Evolutionary conservation across 1,140 invertebrate species (phyloP), one percentile per base, ranked within the genome.

Genomic region (Trichonephila clavipes): DNA sequence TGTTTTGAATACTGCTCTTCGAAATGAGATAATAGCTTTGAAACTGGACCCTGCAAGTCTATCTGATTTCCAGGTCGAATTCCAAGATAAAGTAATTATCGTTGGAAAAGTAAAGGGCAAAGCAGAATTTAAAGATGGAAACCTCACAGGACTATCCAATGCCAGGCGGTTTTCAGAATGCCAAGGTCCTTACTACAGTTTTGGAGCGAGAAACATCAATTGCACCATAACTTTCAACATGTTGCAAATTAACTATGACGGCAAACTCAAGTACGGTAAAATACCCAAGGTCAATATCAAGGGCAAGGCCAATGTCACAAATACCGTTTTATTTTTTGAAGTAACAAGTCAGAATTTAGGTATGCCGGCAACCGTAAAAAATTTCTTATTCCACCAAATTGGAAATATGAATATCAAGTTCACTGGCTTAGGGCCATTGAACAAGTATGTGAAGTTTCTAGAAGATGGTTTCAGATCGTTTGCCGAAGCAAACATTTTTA

Each of bases 61-160:
- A 18, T 21, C 44, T 34, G 94, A 87, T 34, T 94, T 94, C 59
- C 16, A 16, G 8, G 90, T 89, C 28, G 89, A 94, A 62, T 94
- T 94, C 24, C 7, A 90, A 28, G 89, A 94, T 59, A 90, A 94
- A 77, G 87, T 94, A 5, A 64, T 64, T 16, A 90, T 94, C 28
- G 64, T 94, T 62, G 93, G 93, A 12, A 94, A 94, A 64, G 94
- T 94, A 19, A 90, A 94, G 44, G 94, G 88, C 4, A 94, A 87
- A 21, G 89, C 89, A 16, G 83, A 90, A 0, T 94, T 86, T 58
- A 59, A 18, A n/a, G 64, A 94, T 2, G 94, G 94, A 5, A 86
- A 83, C 16, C 51, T 94, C 12, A 81, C 66, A 6, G 94, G 94
- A n/a, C 28, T 94, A 18, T 86, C 82, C 24, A 12, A 77, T 21